Evolutionary conservation across 2,888 invertebrate species (phyloP), one percentile per base, ranked within the genome.

Genomic region (Rotaria macrura): DNA sequence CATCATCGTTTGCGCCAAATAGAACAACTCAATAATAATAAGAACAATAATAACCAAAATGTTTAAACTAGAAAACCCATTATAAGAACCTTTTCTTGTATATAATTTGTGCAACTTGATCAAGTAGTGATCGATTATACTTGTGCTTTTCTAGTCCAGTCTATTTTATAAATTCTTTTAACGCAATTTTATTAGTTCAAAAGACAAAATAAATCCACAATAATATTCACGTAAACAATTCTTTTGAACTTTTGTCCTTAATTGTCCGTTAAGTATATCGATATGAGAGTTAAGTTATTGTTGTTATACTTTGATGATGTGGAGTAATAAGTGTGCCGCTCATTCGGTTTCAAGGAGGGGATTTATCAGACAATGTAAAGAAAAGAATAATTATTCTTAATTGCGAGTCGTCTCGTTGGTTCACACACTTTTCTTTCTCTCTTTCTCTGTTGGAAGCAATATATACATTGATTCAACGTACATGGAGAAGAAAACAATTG

Each of bases 391-490:
- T 65, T 65, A 65, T 65, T 65, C 14, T 65, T 65, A 65, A 65
- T 65, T 65, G 65, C 65, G 65, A 65, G 29, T 65, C 65, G 65
- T 65, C 65, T 65, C 65, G 65, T 65, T 65, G 29, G 65, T 65
- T 65, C 65, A 65, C 65, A 65, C 65, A 65, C 65, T 65, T 65
- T 17, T 65, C 65, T 57, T n/a, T 57, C n/a, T 65, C 65, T 65
- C 34, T 34, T 10, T 34, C 65, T 65, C 65, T 65, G 34, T 34
- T 29, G 29, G 34, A 34, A 9, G 14, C 5, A 34, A 14, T 34
- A 65, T 14, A 65, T 14, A 65, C 65, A 65, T 65, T 65, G 65
- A 65, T 14, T 65, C 34, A 14, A 29, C 29, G 29, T 65, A 65
- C 17, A 34, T 29, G 34, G 65, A 65, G 65, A 65, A 65, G 65